Evolutionary conservation across 2,797 vertebrate species (phyloP).

Genomic region (Platyrinchus mystaceus): DNA sequence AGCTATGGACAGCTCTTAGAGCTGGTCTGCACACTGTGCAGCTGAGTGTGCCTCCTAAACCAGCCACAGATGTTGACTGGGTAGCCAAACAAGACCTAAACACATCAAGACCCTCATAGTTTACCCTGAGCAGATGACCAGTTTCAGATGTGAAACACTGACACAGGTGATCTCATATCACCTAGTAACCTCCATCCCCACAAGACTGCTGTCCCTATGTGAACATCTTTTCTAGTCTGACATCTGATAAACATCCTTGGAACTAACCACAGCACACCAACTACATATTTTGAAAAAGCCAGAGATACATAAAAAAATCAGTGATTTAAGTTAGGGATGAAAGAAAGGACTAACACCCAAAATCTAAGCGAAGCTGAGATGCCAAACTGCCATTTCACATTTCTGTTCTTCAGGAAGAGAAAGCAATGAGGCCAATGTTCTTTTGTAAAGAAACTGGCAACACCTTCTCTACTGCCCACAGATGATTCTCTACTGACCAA

Average conservation of each 20-base stretch:
- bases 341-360: background rate
- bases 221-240: background rate
- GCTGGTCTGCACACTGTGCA: background rate
- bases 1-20: background rate
- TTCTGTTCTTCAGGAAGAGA: background rate
- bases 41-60: background rate
- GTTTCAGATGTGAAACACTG: background rate
- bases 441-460: background rate
- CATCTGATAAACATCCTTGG: background rate
- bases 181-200: background rate
- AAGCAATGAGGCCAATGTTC: background rate
- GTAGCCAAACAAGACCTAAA: background rate
- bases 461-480: background rate
- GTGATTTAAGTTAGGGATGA: background rate
- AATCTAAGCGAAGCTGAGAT: background rate
- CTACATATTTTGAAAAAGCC: background rate
- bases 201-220: background rate
- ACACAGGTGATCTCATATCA: background rate
- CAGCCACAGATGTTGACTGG: background rate
- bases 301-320: background rate
- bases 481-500: background rate
- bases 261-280: background rate
- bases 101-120: background rate
- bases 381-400: background rate
- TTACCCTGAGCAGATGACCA: background rate